Percentiles rank a stretch among this genome's conserved stretches.
These are phyloP conservation scores for Sycophila sp. DNA, from an alignment of 1,140 invertebrate species.

Conservation along the genomic window DNA sequence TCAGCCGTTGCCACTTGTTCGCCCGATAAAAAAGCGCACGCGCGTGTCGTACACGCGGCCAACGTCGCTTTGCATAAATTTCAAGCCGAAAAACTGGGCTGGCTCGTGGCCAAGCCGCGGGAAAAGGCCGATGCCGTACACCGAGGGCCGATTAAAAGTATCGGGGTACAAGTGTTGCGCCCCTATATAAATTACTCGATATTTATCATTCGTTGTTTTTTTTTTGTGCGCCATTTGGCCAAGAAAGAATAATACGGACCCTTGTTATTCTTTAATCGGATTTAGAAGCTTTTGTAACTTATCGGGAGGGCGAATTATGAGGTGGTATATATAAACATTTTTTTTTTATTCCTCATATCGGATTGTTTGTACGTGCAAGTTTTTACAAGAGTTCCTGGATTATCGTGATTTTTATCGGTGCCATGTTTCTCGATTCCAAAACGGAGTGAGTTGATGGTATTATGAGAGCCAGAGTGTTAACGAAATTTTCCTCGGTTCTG, in stretches of 20 bases:
- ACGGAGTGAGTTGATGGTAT: too few species aligned
- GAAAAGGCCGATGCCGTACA: neutral
- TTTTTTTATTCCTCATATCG: too few species aligned
- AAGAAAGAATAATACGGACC: neutral
- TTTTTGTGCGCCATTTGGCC: neutral
- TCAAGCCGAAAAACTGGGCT: constrained; percentile 12
- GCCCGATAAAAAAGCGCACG: neutral
- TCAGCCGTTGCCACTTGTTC: constrained; percentile 21
- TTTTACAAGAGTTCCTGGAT: too few species aligned
- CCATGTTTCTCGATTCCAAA: too few species aligned
- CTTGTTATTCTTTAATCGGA: neutral
- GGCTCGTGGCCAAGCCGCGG: neutral
- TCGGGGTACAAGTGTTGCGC: neutral
- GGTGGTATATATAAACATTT: too few species aligned
- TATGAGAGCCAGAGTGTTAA: too few species aligned
- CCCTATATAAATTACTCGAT: neutral
- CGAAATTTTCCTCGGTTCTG: too few species aligned
- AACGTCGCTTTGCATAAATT: constrained; percentile 29
- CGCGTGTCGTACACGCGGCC: neutral
- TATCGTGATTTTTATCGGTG: too few species aligned
- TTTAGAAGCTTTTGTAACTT: neutral
- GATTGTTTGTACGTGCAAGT: too few species aligned
- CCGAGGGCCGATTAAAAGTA: neutral
- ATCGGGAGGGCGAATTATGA: too few species aligned
- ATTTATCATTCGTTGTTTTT: neutral